Evolutionary conservation across 2,797 vertebrate genomes (phyloP), one percentile per base, ranked within the genome.

Genomic region (Selene dorsalis): DNA sequence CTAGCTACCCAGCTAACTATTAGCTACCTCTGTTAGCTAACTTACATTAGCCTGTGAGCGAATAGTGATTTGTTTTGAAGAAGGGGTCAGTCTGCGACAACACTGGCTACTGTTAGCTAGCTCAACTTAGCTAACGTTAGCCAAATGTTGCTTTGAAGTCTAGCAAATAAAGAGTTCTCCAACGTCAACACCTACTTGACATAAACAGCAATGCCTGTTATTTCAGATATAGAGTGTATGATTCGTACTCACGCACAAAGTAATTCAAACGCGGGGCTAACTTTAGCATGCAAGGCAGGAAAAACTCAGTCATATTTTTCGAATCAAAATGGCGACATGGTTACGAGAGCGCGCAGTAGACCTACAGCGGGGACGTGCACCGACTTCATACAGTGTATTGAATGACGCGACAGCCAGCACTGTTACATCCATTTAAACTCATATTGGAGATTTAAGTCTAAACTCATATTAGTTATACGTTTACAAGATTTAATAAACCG

Each of bases 271-370:
- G 79, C 83, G 59, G 71, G 57, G 84, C 84, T 87, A 91, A 87
- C 85, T 92, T 90, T 91, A 93, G 90, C 93, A 90, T 79, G 87
- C 87, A 90, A 92, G 90, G 89, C 91, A 93, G 93, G 91, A 91
- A 93, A 94, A 95, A 94, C 93, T 90, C 92, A 89, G 86, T 94
- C 93, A 94, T 94, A 93, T 95, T 94, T 94, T 94, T 94, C 91
- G 87, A 94, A 93, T 94, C 95, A 96, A 96, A 96, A 96, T 96
- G 95, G 95, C 95, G 95, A 93, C 90, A 90, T 84, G 84, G 84
- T 67, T 59, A 69, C 92, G 91, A 62, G 93, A 83, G 86, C 94
- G 94, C 93, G 93, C 93, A 87, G 48, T 3, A 39, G 80, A 80
- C 17, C 71, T 26, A 16, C 70, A 50, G 61, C 59, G 79, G 75